Base-by-base conservation (phyloP, 2,113 vertebrate species). In the Nanorana parkeri region DNA sequence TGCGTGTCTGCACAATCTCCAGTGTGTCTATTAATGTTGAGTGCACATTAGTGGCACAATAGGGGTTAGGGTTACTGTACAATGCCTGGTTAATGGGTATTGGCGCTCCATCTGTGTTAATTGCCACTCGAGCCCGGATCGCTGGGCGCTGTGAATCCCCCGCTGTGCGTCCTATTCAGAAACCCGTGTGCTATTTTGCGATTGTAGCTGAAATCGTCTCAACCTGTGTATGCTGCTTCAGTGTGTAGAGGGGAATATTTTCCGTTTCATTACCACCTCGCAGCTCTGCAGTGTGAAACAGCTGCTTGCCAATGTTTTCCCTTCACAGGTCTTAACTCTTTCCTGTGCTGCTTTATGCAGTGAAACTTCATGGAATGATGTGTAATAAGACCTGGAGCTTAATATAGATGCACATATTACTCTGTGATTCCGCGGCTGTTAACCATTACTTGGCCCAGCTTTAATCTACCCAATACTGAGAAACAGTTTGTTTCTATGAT, bases 1-100 rank as follows among this genome's bases (percentile, higher is more conserved):
- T 16, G 21, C 28, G 16, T 51, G 56, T 76, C 56, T 63, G 73
- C 55, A 61, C 72, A 51, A 51, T 76, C 51, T 51, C 58, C 36
- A 16, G 20, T 36, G 58, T 75, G 55, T 61, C 56, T 76, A 23
- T 76, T 63, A 76, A 63, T 63, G 73, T 29, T 52, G 58, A 61
- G 24, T 60, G 63, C 32, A 64, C 74, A 77, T 77, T 77, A 77
- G 60, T 64, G 36, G 51, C 74, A 65, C 74, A 65, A 28, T 65
- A 28, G 74, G 72, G 72, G 72, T 36, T 32, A 21, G 55, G 72
- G 72, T 75, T 75, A 61, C 60, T 52, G 58, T 77, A 63, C 61
- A 65, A 77, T 77, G 75, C 36, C 75, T 64, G 41, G 75, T 77
- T 77, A 65, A 77, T 65, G 75, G 58, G 29, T 77, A 52, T 77